These are phyloP conservation scores for Pardosa pseudoannulata DNA, from an alignment of 2,888 invertebrate genomes.

Conservation along the genomic window DNA sequence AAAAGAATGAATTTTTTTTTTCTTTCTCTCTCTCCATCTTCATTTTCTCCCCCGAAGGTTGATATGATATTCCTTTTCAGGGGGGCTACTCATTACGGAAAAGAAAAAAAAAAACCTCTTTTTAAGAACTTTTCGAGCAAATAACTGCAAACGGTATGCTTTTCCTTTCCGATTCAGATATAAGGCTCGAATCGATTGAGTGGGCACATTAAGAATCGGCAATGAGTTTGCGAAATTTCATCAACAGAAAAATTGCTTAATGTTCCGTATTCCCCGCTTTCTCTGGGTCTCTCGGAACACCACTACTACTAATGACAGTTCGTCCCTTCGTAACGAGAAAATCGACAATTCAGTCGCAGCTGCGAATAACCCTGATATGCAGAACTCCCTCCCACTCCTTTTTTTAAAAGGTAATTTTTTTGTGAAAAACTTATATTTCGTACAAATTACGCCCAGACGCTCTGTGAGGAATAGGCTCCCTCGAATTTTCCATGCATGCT, in stretches of 20 bases:
- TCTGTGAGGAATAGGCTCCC: background rate
- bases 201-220: constrained; percentile 64
- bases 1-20: too few relatives aligned
- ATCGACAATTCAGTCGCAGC: constrained; percentile 68
- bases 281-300: constrained; percentile 26
- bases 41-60: background rate
- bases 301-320: constrained; percentile 68
- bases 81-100: background rate
- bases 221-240: constrained; percentile 70
- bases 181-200: constrained; percentile 44
- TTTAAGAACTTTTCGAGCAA: background rate
- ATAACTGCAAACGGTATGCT: constrained; percentile 16
- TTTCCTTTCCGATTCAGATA: constrained; percentile 28
- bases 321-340: constrained; percentile 54
- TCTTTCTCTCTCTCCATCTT: background rate
- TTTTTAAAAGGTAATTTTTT: constrained; percentile 9
- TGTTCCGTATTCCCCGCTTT: constrained; percentile 58
- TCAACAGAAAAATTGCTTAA: constrained; percentile 70
- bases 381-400: background rate
- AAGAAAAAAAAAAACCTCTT: background rate
- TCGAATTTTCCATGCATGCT: background rate
- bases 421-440: constrained; percentile 22
- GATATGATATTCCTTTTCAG: background rate
- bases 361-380: constrained; percentile 37
- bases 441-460: constrained; percentile 6